These are phyloP conservation scores for pig (Sus scrofa) DNA, from an alignment of 2,113 vertebrate species.

Conservation along the genomic window T2T-Sscrofa CM000827.6:33966001-33966500, in stretches of 20 bases:
- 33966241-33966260: background rate
- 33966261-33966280: background rate
- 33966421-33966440: no score
- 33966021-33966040: background rate
- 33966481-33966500: no score
- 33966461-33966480: no score
- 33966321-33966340: background rate
- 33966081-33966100: background rate
- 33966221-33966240: background rate
- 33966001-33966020: background rate
- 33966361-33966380: no score
- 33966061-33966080: background rate
- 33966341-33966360: background rate
- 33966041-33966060: rapidly evolving
- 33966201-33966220: background rate
- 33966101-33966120: background rate
- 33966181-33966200: background rate
- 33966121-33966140: rapidly evolving
- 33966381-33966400: no score
- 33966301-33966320: background rate
- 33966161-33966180: background rate
- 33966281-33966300: background rate
- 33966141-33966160: background rate
- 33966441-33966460: no score
- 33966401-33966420: no score